Percentiles rank a stretch among this genome's conserved stretches.
These are phyloP conservation scores for Drosophila longiperda DNA, from an alignment of 2,888 invertebrate species.

Conservation along the genomic window DNA sequence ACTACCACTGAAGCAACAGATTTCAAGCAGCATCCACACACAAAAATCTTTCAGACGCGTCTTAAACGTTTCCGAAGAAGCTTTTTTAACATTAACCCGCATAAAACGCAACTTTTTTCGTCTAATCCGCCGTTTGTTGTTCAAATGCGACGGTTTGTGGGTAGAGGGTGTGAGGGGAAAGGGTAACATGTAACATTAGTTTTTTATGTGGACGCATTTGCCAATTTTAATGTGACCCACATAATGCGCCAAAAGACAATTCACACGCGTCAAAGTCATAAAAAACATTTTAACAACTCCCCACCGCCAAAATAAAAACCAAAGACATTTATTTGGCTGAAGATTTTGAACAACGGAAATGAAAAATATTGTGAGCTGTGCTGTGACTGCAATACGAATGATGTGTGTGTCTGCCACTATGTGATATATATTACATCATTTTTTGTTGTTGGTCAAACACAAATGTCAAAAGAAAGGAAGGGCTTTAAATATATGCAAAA, in stretches of 20 bases:
- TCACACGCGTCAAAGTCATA: conserved; percentile 63
- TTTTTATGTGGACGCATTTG: conserved; percentile 28
- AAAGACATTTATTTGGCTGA: conserved; percentile 49
- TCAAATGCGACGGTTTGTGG: neutral
- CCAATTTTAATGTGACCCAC: conserved; percentile 61
- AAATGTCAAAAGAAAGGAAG: conserved; percentile 44
- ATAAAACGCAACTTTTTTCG: conserved; percentile 16
- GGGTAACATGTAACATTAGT: conserved; percentile 1
- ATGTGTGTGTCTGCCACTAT: conserved; percentile 25
- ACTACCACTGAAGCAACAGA: neutral
- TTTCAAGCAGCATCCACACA: neutral
- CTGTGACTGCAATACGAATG: conserved; percentile 45
- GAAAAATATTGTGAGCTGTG: conserved; percentile 33
- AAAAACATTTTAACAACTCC: conserved; percentile 31
- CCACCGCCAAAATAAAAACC: conserved; percentile 39
- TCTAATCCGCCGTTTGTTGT: conserved; percentile 1
- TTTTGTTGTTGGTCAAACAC: conserved; percentile 47
- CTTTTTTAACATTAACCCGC: conserved; percentile 19
- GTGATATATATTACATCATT: conserved; percentile 62
- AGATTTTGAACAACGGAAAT: conserved; percentile 66
- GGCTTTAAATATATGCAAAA: conserved; percentile 59
- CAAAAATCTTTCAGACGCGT: neutral
- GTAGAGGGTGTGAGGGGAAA: neutral
- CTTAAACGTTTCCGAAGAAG: neutral
- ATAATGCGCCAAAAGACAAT: conserved; percentile 45